Conservation (phyloP, 2,888 invertebrate genomes). For the Hydroisotoma schaefferi region DNA sequence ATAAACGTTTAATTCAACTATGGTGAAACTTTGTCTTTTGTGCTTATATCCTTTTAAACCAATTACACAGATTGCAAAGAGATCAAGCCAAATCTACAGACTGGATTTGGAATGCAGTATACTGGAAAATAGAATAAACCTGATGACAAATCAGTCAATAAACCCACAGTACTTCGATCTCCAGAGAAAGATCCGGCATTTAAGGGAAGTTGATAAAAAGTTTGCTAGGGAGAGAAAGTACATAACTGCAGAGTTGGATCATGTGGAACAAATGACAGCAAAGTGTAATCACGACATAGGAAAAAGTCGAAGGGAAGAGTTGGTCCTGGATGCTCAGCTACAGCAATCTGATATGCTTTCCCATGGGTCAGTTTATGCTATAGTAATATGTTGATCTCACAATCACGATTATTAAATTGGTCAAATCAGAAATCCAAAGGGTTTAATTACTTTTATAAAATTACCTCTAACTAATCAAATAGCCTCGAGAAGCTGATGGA, state of each 20-base stretch:
- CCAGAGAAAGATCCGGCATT: slow-evolving; percentile 14
- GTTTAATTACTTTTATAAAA: background rate
- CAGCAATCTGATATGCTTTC: slow-evolving; percentile 24
- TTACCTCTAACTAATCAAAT: background rate
- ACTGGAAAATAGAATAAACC: slow-evolving; percentile 27
- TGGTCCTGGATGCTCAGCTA: slow-evolving; percentile 5
- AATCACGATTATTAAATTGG: background rate
- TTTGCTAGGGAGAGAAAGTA: slow-evolving; percentile 20
- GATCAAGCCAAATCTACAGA: slow-evolving; percentile 29
- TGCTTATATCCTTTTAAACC: background rate
- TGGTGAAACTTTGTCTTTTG: background rate
- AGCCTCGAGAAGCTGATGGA: slow-evolving; percentile 26
- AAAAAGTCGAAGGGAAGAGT: slow-evolving; percentile 18
- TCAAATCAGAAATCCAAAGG: background rate
- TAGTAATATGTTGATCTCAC: background rate
- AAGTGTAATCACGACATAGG: slow-evolving; percentile 21
- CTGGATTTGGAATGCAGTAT: slow-evolving; percentile 29
- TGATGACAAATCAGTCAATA: slow-evolving; percentile 17
- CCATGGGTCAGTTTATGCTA: slow-evolving; percentile 19
- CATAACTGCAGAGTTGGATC: slow-evolving; percentile 18
- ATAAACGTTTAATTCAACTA: too few species aligned
- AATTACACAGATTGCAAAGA: slow-evolving; percentile 27
- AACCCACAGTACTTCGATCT: slow-evolving; percentile 21
- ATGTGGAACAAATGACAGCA: slow-evolving; percentile 12
- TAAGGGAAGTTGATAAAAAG: slow-evolving; percentile 3